These are phyloP conservation scores for Eupithecia insigniata DNA, from an alignment of 2,888 invertebrate genomes.

Conservation along the genomic window DNA sequence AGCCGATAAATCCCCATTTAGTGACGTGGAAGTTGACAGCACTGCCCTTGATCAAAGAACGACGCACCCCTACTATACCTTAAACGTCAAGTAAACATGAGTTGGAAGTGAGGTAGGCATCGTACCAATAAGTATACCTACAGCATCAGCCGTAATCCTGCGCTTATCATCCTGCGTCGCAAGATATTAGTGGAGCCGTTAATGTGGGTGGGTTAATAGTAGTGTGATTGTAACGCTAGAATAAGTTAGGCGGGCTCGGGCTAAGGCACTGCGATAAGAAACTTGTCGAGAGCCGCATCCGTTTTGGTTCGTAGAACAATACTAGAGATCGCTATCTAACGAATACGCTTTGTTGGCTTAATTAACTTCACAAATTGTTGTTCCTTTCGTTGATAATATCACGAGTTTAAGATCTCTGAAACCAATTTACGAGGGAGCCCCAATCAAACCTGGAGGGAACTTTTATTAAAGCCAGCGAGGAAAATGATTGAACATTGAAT, in stretches of 20 bases:
- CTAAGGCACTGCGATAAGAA: constrained; percentile 69
- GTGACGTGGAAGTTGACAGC: constrained; percentile 38
- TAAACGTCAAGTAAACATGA: constrained; percentile 45
- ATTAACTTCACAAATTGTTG: constrained; percentile 74
- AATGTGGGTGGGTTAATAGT: constrained; percentile 49
- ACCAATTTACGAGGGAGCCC: constrained; percentile 51
- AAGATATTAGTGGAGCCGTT: constrained; percentile 51
- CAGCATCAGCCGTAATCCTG: constrained; percentile 38
- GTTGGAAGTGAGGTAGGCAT: constrained; percentile 35
- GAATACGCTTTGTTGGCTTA: constrained; percentile 71
- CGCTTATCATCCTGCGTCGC: constrained; percentile 43
- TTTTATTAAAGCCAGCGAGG: constrained; percentile 55
- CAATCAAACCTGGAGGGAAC: constrained; percentile 48
- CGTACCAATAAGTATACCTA: constrained; percentile 11
- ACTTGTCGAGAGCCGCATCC: constrained; percentile 64
- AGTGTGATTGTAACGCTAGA: constrained; percentile 51
- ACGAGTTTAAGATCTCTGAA: constrained; percentile 54
- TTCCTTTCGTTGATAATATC: constrained; percentile 58
- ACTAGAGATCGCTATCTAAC: constrained; percentile 67
- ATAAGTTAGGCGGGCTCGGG: constrained; percentile 55
- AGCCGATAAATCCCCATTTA: constrained; percentile 31
- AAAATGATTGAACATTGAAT: constrained; percentile 63
- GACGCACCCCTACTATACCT: constrained; percentile 38
- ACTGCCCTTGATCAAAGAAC: constrained; percentile 42
- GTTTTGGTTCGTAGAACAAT: constrained; percentile 68